Evolutionary conservation across 2,888 invertebrate genomes (phyloP).

Genomic region (Ectemnius lituratus): DNA sequence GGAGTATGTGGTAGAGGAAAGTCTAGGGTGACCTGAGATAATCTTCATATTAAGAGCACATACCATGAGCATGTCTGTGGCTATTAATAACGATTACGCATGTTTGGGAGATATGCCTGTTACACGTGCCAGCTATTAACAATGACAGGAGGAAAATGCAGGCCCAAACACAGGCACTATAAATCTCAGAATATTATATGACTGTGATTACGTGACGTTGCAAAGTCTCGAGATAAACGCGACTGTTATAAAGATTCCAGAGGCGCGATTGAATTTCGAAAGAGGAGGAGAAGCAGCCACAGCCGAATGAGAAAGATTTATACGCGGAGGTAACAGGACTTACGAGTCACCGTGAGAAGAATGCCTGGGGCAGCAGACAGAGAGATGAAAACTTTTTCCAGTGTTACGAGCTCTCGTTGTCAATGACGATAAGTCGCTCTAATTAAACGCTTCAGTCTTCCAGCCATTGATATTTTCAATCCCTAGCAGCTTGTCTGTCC

Average conservation of each 20-base stretch:
- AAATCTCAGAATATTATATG: not conserved
- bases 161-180: not conserved
- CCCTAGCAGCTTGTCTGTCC: constrained; percentile 3
- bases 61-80: not conserved
- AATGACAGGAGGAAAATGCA: too few relatives aligned
- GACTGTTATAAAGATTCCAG: not conserved
- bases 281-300: constrained; percentile 7
- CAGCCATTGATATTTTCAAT: constrained; percentile 16
- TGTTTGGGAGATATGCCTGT: not conserved
- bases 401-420: constrained; percentile 19
- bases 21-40: not conserved
- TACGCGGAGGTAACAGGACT: not conserved
- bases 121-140: not conserved
- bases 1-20: not conserved
- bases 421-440: constrained; percentile 57
- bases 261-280: constrained; percentile 11
- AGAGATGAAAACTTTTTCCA: constrained; percentile 36
- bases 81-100: constrained; percentile 5
- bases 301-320: not conserved
- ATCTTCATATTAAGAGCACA: not conserved
- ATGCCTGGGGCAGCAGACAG: not conserved
- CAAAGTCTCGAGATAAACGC: constrained; percentile 8
- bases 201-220: not conserved
- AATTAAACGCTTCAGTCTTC: constrained; percentile 60
- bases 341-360: not conserved